Evolutionary conservation across 2,797 vertebrate species (phyloP).

Genomic region (Ibycter americanus): DNA sequence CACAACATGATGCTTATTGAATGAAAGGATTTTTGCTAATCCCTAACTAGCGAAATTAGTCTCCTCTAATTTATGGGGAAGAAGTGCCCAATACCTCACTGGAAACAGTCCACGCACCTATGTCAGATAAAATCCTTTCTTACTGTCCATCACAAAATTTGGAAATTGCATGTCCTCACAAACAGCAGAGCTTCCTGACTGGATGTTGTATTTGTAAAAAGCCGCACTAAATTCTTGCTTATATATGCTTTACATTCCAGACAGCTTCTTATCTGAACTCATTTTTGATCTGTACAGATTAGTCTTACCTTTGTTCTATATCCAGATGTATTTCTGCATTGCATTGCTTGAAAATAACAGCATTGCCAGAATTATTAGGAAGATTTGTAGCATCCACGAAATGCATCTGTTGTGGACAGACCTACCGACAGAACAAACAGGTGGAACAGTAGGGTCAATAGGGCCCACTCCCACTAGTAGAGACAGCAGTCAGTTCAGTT

Average conservation of each 20-base stretch:
- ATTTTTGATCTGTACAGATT: neutral
- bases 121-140: neutral
- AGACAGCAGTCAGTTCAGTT: neutral
- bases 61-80: neutral
- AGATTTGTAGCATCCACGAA: neutral
- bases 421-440: neutral
- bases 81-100: neutral
- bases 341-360: neutral
- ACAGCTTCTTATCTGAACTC: neutral
- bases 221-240: neutral
- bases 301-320: neutral
- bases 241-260: neutral
- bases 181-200: neutral
- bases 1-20: neutral
- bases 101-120: neutral
- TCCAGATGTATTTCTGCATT: neutral
- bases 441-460: neutral
- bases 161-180: neutral
- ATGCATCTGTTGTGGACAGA: neutral
- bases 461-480: neutral
- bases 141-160: neutral
- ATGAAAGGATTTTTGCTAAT: rapidly evolving
- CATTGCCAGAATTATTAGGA: neutral
- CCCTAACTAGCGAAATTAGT: neutral
- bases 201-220: neutral